Evolutionary conservation across 2,797 vertebrate species (phyloP).

Genomic region (Gymnopithys bicolor): DNA sequence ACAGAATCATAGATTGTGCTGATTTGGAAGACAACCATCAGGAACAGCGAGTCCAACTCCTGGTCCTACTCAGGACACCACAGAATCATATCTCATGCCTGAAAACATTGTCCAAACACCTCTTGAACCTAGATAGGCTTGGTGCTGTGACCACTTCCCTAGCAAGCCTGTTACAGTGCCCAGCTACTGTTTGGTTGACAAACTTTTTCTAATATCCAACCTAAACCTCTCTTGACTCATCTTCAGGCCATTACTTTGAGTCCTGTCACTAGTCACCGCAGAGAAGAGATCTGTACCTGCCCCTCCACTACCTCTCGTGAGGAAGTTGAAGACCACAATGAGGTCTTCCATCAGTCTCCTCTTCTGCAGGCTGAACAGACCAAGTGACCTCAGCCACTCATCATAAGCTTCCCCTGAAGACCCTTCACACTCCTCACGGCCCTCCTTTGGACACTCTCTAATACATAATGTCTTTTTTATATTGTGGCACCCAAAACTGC

Average conservation of each 20-base stretch:
- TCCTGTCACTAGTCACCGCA: neutral
- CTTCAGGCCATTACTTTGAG: neutral
- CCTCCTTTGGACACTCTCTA: neutral
- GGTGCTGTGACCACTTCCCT: neutral
- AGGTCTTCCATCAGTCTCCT: neutral
- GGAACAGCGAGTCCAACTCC: neutral
- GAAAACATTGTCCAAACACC: neutral
- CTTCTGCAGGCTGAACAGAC: neutral
- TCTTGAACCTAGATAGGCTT: neutral
- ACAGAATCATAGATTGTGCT: neutral
- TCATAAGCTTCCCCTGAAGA: fast-evolving
- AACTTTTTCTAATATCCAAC: neutral
- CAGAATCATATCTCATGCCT: neutral
- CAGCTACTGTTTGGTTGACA: neutral
- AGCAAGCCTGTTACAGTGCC: neutral
- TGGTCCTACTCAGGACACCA: too few relatives aligned
- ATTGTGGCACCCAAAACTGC: fast-evolving
- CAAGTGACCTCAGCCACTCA: neutral
- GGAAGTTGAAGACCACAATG: fast-evolving
- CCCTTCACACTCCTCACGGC: neutral
- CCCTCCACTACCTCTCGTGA: fast-evolving
- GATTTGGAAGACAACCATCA: neutral
- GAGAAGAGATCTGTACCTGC: neutral
- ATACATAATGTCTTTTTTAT: neutral
- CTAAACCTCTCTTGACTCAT: neutral